A percentile compares a stretch with the other conserved stretches of the same genome.
Evolutionary conservation across 2,888 invertebrate genomes (phyloP).

Genomic region (Lasius fuliginosus): DNA sequence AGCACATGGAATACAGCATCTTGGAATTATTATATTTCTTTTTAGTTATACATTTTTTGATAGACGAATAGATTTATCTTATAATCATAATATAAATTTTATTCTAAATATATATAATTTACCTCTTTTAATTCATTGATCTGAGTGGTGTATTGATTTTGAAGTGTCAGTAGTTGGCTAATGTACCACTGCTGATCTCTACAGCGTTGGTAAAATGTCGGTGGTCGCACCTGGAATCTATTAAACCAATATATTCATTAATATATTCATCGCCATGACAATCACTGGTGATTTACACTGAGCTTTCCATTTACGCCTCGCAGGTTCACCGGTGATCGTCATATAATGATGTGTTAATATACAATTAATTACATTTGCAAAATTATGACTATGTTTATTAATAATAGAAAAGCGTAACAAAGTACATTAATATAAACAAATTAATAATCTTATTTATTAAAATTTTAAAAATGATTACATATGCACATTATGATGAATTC

Average conservation of each 20-base stretch:
- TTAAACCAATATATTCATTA: not conserved
- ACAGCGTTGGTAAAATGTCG: constrained; percentile 97
- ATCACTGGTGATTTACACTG: no score
- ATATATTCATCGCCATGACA: no score
- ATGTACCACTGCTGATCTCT: constrained; percentile 98
- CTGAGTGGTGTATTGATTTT: constrained; percentile 93
- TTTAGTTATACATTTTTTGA: not conserved
- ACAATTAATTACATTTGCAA: no score
- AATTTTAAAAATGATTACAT: no score
- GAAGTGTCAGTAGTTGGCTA: constrained; percentile 93
- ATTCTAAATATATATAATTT: constrained; percentile 61
- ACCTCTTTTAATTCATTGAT: constrained; percentile 95
- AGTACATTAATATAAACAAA: no score
- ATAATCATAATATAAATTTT: not conserved
- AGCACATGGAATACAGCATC: not conserved
- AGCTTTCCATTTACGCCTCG: no score
- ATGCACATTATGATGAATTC: no score
- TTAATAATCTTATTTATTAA: no score
- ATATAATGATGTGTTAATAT: no score
- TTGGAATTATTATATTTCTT: constrained; percentile 4
- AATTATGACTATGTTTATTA: no score
- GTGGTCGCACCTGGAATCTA: constrained; percentile 96
- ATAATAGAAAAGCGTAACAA: no score
- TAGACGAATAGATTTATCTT: not conserved
- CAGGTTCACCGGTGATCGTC: no score